Conservation (phyloP, 2,888 invertebrate genomes). For the Plagiodera versicolora region DNA sequence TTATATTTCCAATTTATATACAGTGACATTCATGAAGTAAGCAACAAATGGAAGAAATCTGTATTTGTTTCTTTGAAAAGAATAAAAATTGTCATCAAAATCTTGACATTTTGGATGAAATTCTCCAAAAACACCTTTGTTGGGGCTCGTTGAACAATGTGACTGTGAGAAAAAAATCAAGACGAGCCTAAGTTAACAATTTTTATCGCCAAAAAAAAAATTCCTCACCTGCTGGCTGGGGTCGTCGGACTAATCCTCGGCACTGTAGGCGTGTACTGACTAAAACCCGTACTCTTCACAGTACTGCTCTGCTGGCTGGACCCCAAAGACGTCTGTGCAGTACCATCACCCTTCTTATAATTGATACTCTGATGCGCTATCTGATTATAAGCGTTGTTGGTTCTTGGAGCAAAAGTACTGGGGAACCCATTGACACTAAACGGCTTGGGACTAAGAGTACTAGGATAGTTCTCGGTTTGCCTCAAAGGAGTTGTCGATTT, state of each 20-base stretch:
- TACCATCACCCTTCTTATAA: conserved; percentile 28
- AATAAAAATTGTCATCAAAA: too few relatives aligned
- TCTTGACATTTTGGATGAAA: too few relatives aligned
- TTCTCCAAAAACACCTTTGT: too few relatives aligned
- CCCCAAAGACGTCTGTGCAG: conserved; percentile 37
- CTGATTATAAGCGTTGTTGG: conserved; percentile 46
- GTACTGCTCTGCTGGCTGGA: conserved; percentile 37
- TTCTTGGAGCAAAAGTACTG: conserved; percentile 49
- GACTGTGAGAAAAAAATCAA: background rate
- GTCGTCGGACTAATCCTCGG: conserved; percentile 50
- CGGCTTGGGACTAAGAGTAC: conserved; percentile 48
- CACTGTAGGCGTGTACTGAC: conserved; percentile 55
- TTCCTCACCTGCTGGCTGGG: conserved; percentile 34
- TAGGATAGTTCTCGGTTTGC: conserved; percentile 44
- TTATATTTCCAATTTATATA: too few relatives aligned
- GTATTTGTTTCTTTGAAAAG: too few relatives aligned
- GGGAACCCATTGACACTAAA: conserved; percentile 43
- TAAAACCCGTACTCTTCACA: conserved; percentile 46
- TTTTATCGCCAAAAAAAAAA: background rate
- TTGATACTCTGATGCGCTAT: conserved; percentile 40
- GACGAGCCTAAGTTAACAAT: background rate
- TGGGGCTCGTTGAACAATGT: too few relatives aligned
- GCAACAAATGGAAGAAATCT: too few relatives aligned
- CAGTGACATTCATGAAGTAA: too few relatives aligned
- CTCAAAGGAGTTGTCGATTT: conserved; percentile 42